phyloP scores from a whole-genome alignment of 2,797 vertebrate species.

The Muscicapa comitata region DNA sequence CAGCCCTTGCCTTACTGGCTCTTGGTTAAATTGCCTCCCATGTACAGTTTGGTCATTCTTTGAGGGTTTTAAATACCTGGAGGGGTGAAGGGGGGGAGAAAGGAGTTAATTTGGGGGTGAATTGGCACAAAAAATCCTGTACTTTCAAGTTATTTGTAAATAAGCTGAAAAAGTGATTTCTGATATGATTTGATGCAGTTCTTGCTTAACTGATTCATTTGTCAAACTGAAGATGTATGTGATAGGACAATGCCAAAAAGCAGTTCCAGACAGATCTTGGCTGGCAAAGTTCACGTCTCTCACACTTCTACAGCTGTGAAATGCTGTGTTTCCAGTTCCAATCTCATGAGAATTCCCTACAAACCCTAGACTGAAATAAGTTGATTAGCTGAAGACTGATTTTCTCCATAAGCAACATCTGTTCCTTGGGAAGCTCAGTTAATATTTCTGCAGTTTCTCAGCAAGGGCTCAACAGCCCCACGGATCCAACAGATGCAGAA shows the following conservation, averaged over 20 bases:
- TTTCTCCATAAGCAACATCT: neutral
- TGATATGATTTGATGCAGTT: neutral
- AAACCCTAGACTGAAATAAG: neutral
- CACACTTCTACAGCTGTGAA: fast-evolving
- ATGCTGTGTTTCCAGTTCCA: neutral
- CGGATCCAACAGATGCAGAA: neutral
- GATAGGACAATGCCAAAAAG: neutral
- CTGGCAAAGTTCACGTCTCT: neutral
- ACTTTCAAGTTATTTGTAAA: neutral
- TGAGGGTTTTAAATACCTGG: neutral
- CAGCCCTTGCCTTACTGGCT: neutral
- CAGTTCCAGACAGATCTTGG: neutral
- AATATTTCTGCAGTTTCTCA: neutral
- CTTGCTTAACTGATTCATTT: neutral
- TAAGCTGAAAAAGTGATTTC: neutral
- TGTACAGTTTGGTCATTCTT: neutral
- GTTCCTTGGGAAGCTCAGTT: neutral
- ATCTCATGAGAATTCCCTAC: neutral
- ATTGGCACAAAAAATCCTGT: neutral
- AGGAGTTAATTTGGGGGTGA: neutral
- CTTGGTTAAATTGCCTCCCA: neutral
- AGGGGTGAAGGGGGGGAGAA: fast-evolving
- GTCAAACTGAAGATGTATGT: neutral
- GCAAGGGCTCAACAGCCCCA: neutral
- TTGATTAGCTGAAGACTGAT: neutral